Evolutionary conservation across 2,797 vertebrate species (phyloP), one percentile per base, ranked within the genome.

Genomic region (Anolis apletophallus): DNA sequence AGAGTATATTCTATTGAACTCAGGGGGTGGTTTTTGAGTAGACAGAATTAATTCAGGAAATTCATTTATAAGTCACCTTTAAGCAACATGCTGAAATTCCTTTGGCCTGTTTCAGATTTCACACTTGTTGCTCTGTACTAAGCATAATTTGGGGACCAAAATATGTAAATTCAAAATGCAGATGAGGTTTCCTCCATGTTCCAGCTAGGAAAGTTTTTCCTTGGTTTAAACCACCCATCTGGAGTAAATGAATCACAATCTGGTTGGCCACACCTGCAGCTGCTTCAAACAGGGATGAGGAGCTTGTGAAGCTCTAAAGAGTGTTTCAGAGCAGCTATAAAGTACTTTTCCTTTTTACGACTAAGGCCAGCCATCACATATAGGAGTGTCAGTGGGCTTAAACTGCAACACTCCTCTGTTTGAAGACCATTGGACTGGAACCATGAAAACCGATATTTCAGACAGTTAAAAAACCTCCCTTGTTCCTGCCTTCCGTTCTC

Each of bases 401-500:
- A 80, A n/a, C 77, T 59, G 32, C n/a, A 10, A 32, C 52, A 21
- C 55, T 6, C 17, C 46, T 50, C 8, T 26, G 29, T 19, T 32
- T n/a, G 14, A 29, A 50, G 68, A 32, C 21, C 14, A 40, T 5
- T 36, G 55, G 36, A 54, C 5, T 13, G 17, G 13, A n/a, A 32
- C n/a, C 16, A 10, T 64, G 81, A 13, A 61, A 71, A 8, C 5
- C 4, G 2, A 5, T 52, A 8, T n/a, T 67, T 68, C 23, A n/a
- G 57, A 23, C 21, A 3, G 32, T 1, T 12, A 1, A 8, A 36
- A 5, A 13, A 57, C 6, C 8, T 57, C n/a, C n/a, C 29, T 7
- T 55, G n/a, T 19, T 6, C n/a, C 4, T 12, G 12, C 1, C 32
- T 21, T 1, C 6, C 5, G 19, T 14, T 55, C 29, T 0, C 0